Base-by-base conservation (phyloP, 2,113 vertebrate genomes). In the Mungos mungo region DNA sequence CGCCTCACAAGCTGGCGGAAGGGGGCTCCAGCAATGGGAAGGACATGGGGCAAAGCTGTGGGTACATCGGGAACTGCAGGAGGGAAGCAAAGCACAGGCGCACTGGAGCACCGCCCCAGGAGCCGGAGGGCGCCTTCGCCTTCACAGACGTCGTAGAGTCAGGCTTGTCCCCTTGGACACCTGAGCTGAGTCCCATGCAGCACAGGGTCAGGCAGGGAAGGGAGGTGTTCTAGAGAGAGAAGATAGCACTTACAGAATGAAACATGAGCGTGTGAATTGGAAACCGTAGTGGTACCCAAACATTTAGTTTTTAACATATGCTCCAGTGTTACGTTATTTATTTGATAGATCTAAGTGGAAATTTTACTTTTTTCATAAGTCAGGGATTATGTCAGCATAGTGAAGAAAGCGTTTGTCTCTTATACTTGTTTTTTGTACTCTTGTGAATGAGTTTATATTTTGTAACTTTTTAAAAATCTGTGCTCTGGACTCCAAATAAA, bases 401-500 rank as follows among this genome's bases (percentile, higher is more conserved):
- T 57, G 18, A 82, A 81, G 25, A 66, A 65, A 79, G 16, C 33
- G 50, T 23, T 79, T 91, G 11, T 41, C 18, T 72, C 41, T 38
- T 38, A 68, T 35, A 54, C 23, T 80, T 76, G 12, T 3, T 33
- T 92, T 94, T 95, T 85, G 23, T 38, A 63, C 45, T 72, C 7
- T 54, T 81, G n/a, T 29, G 7, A 85, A 63, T 19, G 35, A 71
- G 21, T 68, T 76, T 93, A 82, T 85, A 31, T 88, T 79, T 83
- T 88, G 2, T 71, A 84, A 38, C 27, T 25, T 33, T 79, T 68
- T 74, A 10, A 50, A 50, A 76, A 89, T 54, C 25, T 76, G 1
- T 96, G 50, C 45, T 93, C 88, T 95, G 35, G 19, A 66, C 23
- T 87, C 27, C 69, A 93, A 85, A 82, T 76, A 92, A 85, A 94